Evolutionary conservation across 1,140 invertebrate species (phyloP).

Genomic region (Magallana angulata): DNA sequence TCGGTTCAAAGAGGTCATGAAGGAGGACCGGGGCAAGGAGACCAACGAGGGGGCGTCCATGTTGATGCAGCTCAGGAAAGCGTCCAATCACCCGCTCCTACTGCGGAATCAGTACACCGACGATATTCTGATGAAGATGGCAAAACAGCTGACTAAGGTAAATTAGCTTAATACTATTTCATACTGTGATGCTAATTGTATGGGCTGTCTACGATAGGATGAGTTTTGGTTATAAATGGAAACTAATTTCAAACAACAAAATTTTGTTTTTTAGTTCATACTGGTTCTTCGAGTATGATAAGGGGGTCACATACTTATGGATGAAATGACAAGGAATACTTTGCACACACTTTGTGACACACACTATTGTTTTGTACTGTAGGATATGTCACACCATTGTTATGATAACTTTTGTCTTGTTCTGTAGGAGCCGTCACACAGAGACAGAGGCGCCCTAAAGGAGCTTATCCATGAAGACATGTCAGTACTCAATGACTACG

Average conservation of each 20-base stretch:
- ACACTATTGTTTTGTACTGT: too few species aligned
- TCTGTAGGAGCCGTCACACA: constrained; percentile 83
- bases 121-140: constrained; percentile 85
- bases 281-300: too few species aligned
- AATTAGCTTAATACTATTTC: constrained; percentile 18
- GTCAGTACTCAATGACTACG: constrained; percentile 92
- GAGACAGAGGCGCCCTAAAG: constrained; percentile 86
- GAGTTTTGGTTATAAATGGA: too few species aligned
- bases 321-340: too few species aligned
- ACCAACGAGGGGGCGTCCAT: constrained; percentile 67
- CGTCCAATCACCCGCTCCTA: constrained; percentile 82
- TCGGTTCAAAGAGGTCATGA: constrained; percentile 81
- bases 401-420: constrained; percentile 9
- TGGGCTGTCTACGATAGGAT: too few species aligned
- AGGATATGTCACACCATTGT: too few species aligned
- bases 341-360: too few species aligned
- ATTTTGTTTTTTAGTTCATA: too few species aligned
- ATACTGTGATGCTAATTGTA: neutral
- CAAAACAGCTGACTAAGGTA: constrained; percentile 85
- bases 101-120: constrained; percentile 90
- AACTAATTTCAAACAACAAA: too few species aligned
- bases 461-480: constrained; percentile 93
- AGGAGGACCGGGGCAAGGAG: constrained; percentile 53
- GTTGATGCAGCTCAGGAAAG: constrained; percentile 78
- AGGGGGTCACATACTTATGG: too few species aligned